Conservation (phyloP, 2,113 vertebrate species). For the Embiotoca jacksoni region DNA sequence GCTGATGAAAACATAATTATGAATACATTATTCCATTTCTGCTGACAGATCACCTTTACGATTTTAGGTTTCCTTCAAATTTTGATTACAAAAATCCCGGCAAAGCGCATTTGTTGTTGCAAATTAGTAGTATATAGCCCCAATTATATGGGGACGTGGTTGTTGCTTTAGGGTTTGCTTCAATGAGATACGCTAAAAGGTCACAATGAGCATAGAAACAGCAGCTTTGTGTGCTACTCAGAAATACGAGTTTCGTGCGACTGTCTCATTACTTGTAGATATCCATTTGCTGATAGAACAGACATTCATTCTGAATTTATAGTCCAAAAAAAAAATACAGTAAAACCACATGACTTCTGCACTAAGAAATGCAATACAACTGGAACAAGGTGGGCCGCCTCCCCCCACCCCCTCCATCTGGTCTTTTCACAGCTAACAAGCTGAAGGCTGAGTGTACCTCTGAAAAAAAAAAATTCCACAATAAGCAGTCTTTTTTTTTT, state of each 20-base stretch:
- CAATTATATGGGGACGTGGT: too few species aligned
- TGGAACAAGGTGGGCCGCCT: background rate
- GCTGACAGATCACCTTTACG: too few species aligned
- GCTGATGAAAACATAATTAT: too few species aligned
- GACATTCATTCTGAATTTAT: background rate
- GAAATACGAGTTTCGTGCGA: background rate
- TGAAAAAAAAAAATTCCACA: slow-evolving; percentile 23
- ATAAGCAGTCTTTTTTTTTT: slow-evolving; percentile 9
- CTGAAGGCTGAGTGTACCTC: slow-evolving; percentile 11
- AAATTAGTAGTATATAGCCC: too few species aligned
- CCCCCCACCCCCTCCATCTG: background rate
- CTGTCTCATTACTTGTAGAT: background rate
- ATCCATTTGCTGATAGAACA: background rate
- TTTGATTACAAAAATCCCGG: too few species aligned
- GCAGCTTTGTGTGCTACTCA: background rate
- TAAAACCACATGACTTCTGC: background rate
- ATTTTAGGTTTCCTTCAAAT: too few species aligned
- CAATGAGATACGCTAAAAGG: too few species aligned
- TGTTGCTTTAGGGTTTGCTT: too few species aligned
- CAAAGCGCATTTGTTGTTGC: too few species aligned
- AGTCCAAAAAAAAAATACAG: background rate
- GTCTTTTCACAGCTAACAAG: slow-evolving; percentile 32
- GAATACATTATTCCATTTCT: too few species aligned
- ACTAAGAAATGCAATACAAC: slow-evolving; percentile 9
- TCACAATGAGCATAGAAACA: too few species aligned